These are phyloP conservation scores for Hydrocynus forskahlii DNA, from an alignment of 2,797 vertebrate species.

Conservation along the genomic window DNA sequence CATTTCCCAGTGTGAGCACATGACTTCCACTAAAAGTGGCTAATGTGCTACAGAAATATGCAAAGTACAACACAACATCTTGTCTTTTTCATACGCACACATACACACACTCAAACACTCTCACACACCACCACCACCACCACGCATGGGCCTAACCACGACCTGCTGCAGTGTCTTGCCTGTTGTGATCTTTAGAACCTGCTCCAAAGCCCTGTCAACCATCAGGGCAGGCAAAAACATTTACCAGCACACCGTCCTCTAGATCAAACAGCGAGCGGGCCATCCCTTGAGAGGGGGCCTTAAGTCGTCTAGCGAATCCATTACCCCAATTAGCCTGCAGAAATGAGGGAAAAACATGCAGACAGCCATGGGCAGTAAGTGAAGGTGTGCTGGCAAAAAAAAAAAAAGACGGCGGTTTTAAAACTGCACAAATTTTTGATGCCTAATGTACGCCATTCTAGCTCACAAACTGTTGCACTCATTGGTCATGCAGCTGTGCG, in stretches of 20 bases:
- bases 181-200: neutral
- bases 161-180: slow-evolving; percentile 3
- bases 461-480: no score
- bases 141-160: neutral
- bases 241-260: slow-evolving; percentile 27
- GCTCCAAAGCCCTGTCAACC: slow-evolving; percentile 29
- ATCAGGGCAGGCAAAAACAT: slow-evolving; percentile 10
- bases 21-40: neutral
- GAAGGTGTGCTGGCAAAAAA: neutral
- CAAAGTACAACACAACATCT: neutral
- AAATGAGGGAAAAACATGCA: slow-evolving; percentile 36
- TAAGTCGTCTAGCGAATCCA: slow-evolving; percentile 11
- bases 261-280: slow-evolving; percentile 27
- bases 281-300: slow-evolving; percentile 16
- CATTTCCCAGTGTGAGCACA: neutral
- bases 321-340: slow-evolving; percentile 37
- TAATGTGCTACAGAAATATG: neutral
- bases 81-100: slow-evolving; percentile 8
- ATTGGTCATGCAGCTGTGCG: no score
- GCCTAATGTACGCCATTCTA: no score
- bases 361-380: slow-evolving; percentile 2
- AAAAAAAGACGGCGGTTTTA: neutral
- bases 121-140: neutral
- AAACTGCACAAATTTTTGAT: no score
- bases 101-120: slow-evolving; percentile 7